These are phyloP conservation scores for Agriopis marginaria DNA, from an alignment of 2,888 invertebrate species.

Conservation along the genomic window DNA sequence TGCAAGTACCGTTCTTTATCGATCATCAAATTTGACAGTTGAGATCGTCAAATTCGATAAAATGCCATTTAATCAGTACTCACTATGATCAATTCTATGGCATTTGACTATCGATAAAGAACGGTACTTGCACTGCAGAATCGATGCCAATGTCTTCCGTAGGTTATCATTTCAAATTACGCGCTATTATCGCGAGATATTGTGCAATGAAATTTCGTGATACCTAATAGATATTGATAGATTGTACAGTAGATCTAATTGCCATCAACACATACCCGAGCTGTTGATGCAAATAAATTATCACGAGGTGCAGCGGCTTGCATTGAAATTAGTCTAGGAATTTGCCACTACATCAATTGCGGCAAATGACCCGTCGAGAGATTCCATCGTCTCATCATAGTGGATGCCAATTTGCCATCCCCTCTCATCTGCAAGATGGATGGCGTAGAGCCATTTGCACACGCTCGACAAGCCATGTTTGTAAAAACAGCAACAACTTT, in stretches of 20 bases:
- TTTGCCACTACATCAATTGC: slow-evolving; percentile 26
- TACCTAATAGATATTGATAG: neutral
- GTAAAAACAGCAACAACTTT: neutral
- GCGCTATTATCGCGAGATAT: no score
- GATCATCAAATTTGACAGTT: no score
- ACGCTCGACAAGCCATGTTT: neutral
- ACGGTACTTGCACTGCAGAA: no score
- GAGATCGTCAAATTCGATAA: no score
- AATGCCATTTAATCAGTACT: no score
- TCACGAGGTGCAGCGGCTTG: slow-evolving; percentile 15
- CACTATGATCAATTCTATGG: no score
- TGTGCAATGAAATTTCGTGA: neutral
- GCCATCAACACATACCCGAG: neutral
- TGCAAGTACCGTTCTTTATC: no score
- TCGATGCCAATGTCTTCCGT: no score
- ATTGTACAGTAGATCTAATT: neutral
- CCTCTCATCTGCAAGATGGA: slow-evolving; percentile 10
- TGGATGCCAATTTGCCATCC: slow-evolving; percentile 26
- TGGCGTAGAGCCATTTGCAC: neutral
- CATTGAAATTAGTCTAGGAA: slow-evolving; percentile 9
- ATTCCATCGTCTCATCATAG: slow-evolving; percentile 22
- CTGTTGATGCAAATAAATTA: slow-evolving; percentile 7
- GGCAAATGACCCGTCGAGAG: slow-evolving; percentile 22
- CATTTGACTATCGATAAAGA: no score
- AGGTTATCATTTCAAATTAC: no score